Conservation (phyloP, 2,113 vertebrate genomes). For the Dipodomys merriami region DNA sequence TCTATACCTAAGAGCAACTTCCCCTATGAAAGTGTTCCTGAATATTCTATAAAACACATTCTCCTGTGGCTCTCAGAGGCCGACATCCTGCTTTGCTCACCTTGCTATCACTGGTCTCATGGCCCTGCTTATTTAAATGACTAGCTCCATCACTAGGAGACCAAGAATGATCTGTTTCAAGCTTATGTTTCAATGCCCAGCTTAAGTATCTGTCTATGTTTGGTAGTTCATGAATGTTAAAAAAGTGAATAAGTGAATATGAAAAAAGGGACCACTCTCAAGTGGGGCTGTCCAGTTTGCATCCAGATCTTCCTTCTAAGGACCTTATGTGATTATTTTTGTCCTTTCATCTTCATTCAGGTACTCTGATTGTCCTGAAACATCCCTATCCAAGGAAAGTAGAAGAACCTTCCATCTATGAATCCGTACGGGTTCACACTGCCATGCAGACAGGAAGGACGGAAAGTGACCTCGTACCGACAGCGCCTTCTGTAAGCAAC, state of each 20-base stretch:
- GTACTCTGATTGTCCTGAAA: slow-evolving; percentile 88
- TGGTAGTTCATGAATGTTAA: fast-evolving
- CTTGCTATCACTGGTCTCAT: fast-evolving
- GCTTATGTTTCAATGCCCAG: not conserved
- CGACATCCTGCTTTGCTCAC: too few relatives aligned
- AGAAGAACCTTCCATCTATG: slow-evolving; percentile 97
- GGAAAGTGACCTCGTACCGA: slow-evolving; percentile 91
- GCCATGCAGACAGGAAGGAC: slow-evolving; percentile 94
- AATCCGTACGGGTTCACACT: slow-evolving; percentile 97
- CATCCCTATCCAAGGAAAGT: slow-evolving; percentile 93
- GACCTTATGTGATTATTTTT: not conserved
- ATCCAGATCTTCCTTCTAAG: not conserved
- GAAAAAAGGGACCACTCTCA: not conserved
- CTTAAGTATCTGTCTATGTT: too few relatives aligned
- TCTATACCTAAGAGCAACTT: not conserved
- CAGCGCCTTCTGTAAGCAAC: slow-evolving; percentile 92
- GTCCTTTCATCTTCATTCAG: slow-evolving; percentile 74
- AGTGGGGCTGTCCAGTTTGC: not conserved
- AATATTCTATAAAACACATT: not conserved
- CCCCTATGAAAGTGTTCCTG: not conserved
- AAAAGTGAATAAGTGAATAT: not conserved
- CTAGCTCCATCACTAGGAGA: not conserved
- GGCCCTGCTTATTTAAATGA: not conserved
- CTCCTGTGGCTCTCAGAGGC: fast-evolving
- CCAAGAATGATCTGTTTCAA: not conserved